Evolutionary conservation across 2,888 invertebrate species (phyloP), one percentile per base, ranked within the genome.

Genomic region (Alsophila aescularia): DNA sequence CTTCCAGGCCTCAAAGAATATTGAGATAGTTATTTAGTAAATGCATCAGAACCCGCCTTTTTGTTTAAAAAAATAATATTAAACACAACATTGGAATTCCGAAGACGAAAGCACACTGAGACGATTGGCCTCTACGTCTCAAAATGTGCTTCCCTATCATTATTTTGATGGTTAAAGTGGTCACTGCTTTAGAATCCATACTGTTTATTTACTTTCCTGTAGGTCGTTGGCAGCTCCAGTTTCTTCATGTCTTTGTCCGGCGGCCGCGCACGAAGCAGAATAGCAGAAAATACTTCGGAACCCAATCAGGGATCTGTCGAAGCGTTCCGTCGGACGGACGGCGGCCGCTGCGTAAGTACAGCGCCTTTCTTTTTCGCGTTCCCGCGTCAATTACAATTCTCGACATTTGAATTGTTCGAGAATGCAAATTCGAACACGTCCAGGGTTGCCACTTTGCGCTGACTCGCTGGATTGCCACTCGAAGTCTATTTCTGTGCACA

Each of bases 281-380:
- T 45, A 75, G 79, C 75, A 74, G 55, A 56, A 56, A 51, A 75
- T 70, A 73, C 75, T 70, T 7, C 24, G 77, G 66, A 81, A 83
- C 81, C 81, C 81, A 83, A 83, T 83, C 81, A 81, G 70, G 72
- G 70, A 76, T 73, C 81, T 82, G 82, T 82, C 82, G 72, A 77
- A 77, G 74, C 66, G 79, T 80, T n/a, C 79, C 41, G 65, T 52
- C 65, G 64, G 69, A 69, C 69, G 60, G 64, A 58, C 63, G 55
- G 59, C 65, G 64, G 56, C 39, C 53, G 67, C 58, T 62, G 59
- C 64, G 64, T 64, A 61, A 62, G 61, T 49, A 54, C n/a, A 32
- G 61, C 43, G 64, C 51, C 58, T 58, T 66, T 66, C 69, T 67
- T 69, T 69, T 65, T 66, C 64, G 53, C 58, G 55, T 64, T 60